Evolutionary conservation across 2,888 invertebrate genomes (phyloP).

Genomic region (Phaedon cochleariae): DNA sequence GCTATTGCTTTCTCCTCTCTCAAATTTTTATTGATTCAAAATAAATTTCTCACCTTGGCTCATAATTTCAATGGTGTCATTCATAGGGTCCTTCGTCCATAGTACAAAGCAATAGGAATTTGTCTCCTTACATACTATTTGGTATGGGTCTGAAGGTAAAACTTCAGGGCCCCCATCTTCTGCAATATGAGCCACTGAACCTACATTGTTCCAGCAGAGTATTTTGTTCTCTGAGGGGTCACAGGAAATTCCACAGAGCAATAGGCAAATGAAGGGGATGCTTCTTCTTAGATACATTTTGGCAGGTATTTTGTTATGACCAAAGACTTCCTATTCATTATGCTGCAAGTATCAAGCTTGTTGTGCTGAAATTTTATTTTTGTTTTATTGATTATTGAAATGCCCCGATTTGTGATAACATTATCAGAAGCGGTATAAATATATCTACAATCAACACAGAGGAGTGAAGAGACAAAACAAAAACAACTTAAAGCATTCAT

Average conservation of each 20-base stretch:
- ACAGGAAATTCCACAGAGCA: slow-evolving; percentile 14
- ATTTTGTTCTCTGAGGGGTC: slow-evolving; percentile 42
- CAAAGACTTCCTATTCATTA: neutral
- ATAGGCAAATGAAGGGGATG: neutral
- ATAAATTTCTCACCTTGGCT: slow-evolving; percentile 70
- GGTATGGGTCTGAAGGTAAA: slow-evolving; percentile 56
- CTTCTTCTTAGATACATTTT: neutral
- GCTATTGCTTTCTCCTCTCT: no score
- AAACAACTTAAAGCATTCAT: no score
- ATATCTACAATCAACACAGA: neutral
- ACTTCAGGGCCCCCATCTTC: slow-evolving; percentile 53
- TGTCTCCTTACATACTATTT: slow-evolving; percentile 62
- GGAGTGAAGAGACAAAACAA: neutral
- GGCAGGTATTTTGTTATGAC: neutral
- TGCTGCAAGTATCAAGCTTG: neutral
- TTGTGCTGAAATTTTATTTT: neutral
- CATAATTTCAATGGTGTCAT: slow-evolving; percentile 69
- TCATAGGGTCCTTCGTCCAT: slow-evolving; percentile 72
- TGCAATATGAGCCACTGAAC: slow-evolving; percentile 47
- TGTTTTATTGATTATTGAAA: neutral
- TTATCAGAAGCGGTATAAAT: neutral
- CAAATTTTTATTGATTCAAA: neutral
- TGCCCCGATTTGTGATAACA: neutral
- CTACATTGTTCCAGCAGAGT: slow-evolving; percentile 51
- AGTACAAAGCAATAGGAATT: slow-evolving; percentile 78